Conservation (phyloP, 2,888 invertebrate genomes). For the Dascillus cervinus region DNA sequence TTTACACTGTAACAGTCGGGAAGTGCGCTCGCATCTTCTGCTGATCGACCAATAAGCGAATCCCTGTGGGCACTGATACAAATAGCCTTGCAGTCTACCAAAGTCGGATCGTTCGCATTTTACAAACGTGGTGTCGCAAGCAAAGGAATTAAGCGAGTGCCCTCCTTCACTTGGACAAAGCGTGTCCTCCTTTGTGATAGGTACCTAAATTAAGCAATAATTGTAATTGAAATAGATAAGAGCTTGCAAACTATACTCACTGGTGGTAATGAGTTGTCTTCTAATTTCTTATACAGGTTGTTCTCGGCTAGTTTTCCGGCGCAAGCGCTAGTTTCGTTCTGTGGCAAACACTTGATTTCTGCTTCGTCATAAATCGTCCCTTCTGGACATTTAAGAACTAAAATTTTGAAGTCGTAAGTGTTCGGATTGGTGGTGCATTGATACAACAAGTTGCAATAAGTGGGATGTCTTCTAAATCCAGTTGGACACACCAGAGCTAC, state of each 20-base stretch:
- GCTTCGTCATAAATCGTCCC: slow-evolving; percentile 68
- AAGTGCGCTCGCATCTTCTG: slow-evolving; percentile 62
- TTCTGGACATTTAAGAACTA: slow-evolving; percentile 68
- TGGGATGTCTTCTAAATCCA: slow-evolving; percentile 75
- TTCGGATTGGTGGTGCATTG: slow-evolving; percentile 65
- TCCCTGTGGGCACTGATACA: slow-evolving; percentile 70
- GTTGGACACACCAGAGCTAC: slow-evolving; percentile 70
- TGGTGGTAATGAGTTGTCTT: slow-evolving; percentile 47
- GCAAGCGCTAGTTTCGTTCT: slow-evolving; percentile 52
- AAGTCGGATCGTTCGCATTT: slow-evolving; percentile 55
- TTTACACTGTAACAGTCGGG: slow-evolving; percentile 55
- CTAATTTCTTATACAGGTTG: slow-evolving; percentile 48
- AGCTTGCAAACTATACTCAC: slow-evolving; percentile 48
- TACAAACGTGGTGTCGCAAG: slow-evolving; percentile 63
- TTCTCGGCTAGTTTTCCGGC: slow-evolving; percentile 49
- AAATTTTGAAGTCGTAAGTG: slow-evolving; percentile 63
- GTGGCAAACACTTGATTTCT: slow-evolving; percentile 63
- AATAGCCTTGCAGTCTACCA: slow-evolving; percentile 54
- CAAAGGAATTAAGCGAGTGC: slow-evolving; percentile 56
- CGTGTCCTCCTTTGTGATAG: slow-evolving; percentile 48
- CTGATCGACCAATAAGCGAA: slow-evolving; percentile 73
- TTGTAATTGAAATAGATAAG: slow-evolving; percentile 1
- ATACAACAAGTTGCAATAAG: slow-evolving; percentile 75
- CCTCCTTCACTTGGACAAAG: slow-evolving; percentile 64
- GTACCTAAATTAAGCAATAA: slow-evolving; percentile 48